A percentile compares a stretch with the other conserved stretches of the same genome.
Conservation (phyloP, 2,113 vertebrate species). For the Pomatostomus ruficeps region DNA sequence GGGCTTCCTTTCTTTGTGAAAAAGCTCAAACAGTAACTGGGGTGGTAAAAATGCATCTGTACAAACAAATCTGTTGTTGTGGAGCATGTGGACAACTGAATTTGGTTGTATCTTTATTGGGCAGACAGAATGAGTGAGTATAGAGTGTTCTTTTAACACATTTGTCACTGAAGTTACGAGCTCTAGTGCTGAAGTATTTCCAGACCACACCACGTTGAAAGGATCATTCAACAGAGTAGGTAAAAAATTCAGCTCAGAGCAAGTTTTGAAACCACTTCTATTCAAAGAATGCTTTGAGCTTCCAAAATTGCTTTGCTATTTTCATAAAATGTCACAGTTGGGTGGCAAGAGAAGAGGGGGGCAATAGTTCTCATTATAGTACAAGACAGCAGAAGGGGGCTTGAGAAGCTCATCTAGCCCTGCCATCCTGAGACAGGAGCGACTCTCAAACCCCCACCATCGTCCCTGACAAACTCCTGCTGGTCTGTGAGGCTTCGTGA, state of each 20-base stretch:
- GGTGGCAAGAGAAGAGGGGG: background rate
- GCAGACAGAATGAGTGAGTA: background rate
- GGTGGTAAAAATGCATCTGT: background rate
- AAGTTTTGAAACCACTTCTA: conserved; percentile 14
- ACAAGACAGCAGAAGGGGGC: background rate
- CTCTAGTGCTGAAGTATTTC: background rate
- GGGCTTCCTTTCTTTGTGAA: background rate
- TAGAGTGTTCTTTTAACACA: background rate
- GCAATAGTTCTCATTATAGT: background rate
- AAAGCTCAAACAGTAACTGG: background rate
- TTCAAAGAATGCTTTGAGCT: conserved; percentile 13
- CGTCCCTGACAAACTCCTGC: background rate
- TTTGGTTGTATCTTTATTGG: background rate
- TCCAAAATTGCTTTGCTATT: background rate
- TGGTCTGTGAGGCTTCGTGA: background rate
- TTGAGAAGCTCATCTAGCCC: background rate
- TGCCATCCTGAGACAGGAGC: background rate
- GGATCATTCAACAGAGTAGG: background rate
- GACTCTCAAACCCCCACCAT: background rate
- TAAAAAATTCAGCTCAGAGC: background rate
- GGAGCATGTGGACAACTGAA: background rate
- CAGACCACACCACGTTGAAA: background rate
- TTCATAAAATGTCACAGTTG: background rate
- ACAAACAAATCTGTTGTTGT: background rate
- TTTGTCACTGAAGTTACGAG: background rate